Percentiles rank a stretch among this genome's conserved stretches.
phyloP scores from a whole-genome alignment of 2,888 invertebrate species.

The Leucozona laternaria region DNA sequence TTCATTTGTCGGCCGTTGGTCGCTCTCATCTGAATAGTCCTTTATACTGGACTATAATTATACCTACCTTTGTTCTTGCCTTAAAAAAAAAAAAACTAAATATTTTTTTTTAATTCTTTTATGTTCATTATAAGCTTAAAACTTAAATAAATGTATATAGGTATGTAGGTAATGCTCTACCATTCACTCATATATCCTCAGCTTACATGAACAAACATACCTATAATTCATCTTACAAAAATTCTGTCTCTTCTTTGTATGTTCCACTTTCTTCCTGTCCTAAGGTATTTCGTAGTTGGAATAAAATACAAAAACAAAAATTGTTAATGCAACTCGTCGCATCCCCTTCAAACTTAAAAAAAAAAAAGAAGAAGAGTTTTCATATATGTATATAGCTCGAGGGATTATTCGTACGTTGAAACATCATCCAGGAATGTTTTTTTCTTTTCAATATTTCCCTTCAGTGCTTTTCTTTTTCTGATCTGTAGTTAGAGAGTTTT shows the following conservation, averaged over 20 bases:
- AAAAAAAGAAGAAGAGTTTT: background rate
- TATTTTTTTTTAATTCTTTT: too few relatives aligned
- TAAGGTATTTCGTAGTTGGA: conserved; percentile 2
- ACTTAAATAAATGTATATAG: background rate
- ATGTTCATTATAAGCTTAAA: background rate
- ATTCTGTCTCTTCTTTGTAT: background rate
- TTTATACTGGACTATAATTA: too few relatives aligned
- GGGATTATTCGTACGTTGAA: conserved; percentile 10
- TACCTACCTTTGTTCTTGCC: too few relatives aligned
- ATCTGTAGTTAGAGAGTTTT: background rate
- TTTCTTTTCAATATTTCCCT: background rate
- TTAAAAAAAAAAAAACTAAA: too few relatives aligned
- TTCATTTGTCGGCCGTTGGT: too few relatives aligned
- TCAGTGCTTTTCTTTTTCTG: background rate
- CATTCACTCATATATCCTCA: background rate
- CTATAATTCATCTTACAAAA: background rate
- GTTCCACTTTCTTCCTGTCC: background rate
- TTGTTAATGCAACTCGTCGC: background rate
- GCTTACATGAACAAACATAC: background rate
- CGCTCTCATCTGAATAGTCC: too few relatives aligned
- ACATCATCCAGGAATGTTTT: background rate
- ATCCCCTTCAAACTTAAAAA: background rate
- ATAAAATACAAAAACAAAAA: background rate
- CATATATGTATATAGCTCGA: background rate
- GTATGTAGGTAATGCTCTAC: background rate